Evolutionary conservation across 92 coral and sea anemone species (phyloP).

Genomic region (Ricordea florida): DNA sequence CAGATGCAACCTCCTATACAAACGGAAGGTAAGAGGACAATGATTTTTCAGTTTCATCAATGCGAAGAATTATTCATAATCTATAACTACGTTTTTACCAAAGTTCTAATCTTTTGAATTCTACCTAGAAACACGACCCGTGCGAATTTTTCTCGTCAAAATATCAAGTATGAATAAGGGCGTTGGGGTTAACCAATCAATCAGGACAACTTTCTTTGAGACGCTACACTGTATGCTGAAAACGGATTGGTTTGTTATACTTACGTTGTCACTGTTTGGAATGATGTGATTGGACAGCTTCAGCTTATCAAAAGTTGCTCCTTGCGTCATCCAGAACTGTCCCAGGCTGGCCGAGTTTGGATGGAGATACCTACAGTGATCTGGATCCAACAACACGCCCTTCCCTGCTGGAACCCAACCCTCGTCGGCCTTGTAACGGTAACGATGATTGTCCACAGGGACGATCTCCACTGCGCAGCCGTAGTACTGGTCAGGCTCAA

Average conservation of each 20-base stretch:
- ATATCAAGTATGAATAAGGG: no score
- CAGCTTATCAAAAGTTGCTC: conserved; percentile 83
- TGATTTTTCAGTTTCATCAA: no score
- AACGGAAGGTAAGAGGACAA: no score
- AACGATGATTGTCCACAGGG: conserved; percentile 71
- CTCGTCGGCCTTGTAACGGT: conserved; percentile 59
- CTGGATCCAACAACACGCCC: conserved; percentile 40
- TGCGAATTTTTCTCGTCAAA: no score
- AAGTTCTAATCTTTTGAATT: no score
- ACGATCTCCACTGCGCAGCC: conserved; percentile 78
- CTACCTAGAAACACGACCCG: no score
- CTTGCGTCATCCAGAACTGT: conserved; percentile 74
- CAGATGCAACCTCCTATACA: no score
- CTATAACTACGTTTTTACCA: no score
- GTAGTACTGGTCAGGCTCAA: conserved; percentile 76
- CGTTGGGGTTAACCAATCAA: no score
- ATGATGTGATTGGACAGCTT: conserved; percentile 74
- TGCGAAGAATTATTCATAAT: no score
- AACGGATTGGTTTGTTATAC: conserved; percentile 5
- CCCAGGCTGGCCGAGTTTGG: conserved; percentile 87
- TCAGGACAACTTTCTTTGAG: no score
- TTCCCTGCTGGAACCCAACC: conserved; percentile 73
- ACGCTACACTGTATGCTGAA: neutral
- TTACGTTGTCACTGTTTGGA: conserved; percentile 64
- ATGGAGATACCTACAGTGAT: conserved; percentile 63